Conservation (phyloP, 2,888 invertebrate genomes). For the Geophilus truncorum region DNA sequence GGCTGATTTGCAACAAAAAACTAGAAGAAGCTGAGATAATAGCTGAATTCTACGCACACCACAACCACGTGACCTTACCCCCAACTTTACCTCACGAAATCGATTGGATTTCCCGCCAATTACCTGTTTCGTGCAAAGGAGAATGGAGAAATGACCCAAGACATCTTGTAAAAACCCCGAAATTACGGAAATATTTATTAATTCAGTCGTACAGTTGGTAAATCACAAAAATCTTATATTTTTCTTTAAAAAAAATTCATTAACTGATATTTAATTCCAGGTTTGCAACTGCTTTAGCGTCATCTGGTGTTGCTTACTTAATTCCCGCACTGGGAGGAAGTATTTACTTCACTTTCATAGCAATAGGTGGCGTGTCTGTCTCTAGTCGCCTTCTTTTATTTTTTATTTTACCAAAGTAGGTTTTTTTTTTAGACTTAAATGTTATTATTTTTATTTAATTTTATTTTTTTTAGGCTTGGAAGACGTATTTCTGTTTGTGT, state of each 20-base stretch:
- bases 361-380: conserved; percentile 30
- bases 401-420: conserved; percentile 30
- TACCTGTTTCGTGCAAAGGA: conserved; percentile 20
- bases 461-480: conserved; percentile 12
- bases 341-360: conserved; percentile 29
- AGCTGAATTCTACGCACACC: conserved; percentile 29
- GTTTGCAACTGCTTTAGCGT: conserved; percentile 30
- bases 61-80: conserved; percentile 27
- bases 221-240: not conserved
- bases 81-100: conserved; percentile 31
- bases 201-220: conserved; percentile 31
- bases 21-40: conserved; percentile 30
- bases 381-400: conserved; percentile 29
- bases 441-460: not conserved
- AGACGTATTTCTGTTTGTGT: conserved; percentile 9
- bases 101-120: conserved; percentile 30
- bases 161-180: conserved; percentile 11
- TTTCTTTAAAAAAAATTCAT: not conserved
- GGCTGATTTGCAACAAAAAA: conserved; percentile 29
- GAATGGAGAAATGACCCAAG: conserved; percentile 18
- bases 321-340: conserved; percentile 28
- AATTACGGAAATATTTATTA: conserved; percentile 29
- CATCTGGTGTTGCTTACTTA: not conserved
- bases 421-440: not conserved
- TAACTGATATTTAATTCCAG: not conserved